Conservation (phyloP, 1,140 invertebrate species). For the Drosophila mayri region DNA sequence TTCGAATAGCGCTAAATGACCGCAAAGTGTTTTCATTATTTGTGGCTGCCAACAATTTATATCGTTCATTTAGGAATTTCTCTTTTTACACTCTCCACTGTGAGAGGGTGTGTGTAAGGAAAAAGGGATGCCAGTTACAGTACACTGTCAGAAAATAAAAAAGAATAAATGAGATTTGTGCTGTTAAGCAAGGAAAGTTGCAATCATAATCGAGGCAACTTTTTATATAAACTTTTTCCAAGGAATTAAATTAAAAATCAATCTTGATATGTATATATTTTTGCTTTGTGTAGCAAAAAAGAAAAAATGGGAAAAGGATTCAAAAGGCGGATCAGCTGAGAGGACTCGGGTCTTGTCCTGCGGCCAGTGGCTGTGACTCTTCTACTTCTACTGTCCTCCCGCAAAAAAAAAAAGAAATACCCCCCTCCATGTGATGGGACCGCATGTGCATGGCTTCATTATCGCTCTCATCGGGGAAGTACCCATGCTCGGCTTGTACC, state of each 20-base stretch:
- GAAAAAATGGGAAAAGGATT: too few relatives aligned
- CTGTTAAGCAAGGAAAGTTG: not conserved
- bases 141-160: conserved; percentile 9
- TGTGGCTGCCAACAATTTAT: conserved; percentile 83
- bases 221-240: not conserved
- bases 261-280: not conserved
- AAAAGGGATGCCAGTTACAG: conserved; percentile 44
- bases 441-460: conserved; percentile 74
- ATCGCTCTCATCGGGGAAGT: conserved; percentile 44
- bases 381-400: not conserved
- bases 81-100: conserved; percentile 58
- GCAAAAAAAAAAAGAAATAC: conserved; percentile 3
- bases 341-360: conserved; percentile 55
- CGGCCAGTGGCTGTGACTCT: conserved; percentile 48
- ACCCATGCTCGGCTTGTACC: not conserved
- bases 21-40: conserved; percentile 83
- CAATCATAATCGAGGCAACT: not conserved
- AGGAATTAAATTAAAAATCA: not conserved
- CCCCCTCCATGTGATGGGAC: conserved; percentile 2
- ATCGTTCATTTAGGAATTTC: conserved; percentile 83
- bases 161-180: too few relatives aligned
- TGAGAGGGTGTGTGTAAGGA: conserved; percentile 26
- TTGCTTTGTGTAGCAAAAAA: not conserved
- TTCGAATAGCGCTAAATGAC: conserved; percentile 83
- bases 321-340: conserved; percentile 10